Evolutionary conservation across 2,797 vertebrate genomes (phyloP), one percentile per base, ranked within the genome.

Genomic region (Gadopsis bispinosus): DNA sequence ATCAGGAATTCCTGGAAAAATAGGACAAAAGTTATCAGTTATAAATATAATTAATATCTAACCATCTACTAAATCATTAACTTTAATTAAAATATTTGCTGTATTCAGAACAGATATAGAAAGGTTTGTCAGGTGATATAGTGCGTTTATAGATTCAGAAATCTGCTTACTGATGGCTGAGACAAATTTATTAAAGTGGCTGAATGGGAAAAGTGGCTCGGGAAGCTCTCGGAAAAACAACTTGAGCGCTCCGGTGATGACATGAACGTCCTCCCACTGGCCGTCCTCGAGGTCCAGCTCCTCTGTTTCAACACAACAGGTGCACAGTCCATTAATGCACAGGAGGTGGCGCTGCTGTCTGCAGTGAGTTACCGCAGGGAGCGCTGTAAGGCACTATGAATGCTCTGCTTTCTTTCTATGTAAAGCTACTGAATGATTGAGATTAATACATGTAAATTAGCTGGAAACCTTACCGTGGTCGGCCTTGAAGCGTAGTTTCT

Each of bases 221-320:
- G 95, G 96, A 75, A 99, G 95, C 83, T 99, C 98, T 3, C 98
- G 88, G 88, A 99, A 97, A 93, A 99, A 99, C 63, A 99, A 92
- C 85, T 99, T 99, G 73, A 99, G 90, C 0, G 98, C 97, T 7
- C 98, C 98, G 0, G 97, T 99, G 93, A 99, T 96, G 63, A 99
- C 97, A 0, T 99, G 98, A 58, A 98, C 94, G 29, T 99, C 98
- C 76, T 97, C 97, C 98, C 98, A 99, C 81, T 95, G 96, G 8
- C 97, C 97, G 0, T 98, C 97, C 22, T 98, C 96, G 60, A 99
- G 93, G 92, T 98, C 95, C 69, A 99, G 93, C 60, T 99, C 97
- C 0, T 98, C 98, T 99, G 94, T 1, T 5, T 2, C 0, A 64
- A 84, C 80, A 73, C 2, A 68, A 66, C 39, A 68, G 33, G 9